phyloP scores from a whole-genome alignment of 2,797 vertebrate genomes.

The Pangasius djambal region DNA sequence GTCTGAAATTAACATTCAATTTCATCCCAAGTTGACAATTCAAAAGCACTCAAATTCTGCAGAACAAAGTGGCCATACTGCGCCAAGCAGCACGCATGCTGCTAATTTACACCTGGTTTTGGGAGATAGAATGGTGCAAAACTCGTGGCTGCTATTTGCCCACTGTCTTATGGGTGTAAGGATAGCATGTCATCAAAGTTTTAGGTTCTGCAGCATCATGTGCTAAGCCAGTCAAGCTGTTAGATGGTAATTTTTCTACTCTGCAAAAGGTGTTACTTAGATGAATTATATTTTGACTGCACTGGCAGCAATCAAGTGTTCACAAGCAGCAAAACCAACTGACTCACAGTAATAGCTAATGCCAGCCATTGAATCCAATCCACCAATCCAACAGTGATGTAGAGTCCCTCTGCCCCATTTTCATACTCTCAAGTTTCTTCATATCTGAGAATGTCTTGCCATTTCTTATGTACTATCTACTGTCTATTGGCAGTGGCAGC shows the following conservation, averaged over 20 bases:
- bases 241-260: neutral
- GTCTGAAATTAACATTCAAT: neutral
- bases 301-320: neutral
- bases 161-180: neutral
- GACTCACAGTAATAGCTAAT: neutral
- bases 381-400: neutral
- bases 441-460: neutral
- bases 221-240: neutral
- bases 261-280: neutral
- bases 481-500: neutral
- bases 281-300: neutral
- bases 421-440: neutral
- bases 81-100: neutral
- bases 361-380: neutral
- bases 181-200: neutral
- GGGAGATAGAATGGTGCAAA: slow-evolving; percentile 1
- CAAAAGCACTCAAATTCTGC: neutral
- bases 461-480: neutral
- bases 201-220: neutral
- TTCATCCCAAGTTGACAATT: neutral
- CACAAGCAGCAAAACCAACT: neutral
- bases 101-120: slow-evolving; percentile 6
- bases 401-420: too few species aligned
- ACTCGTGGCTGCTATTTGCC: neutral
- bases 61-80: neutral